Evolutionary conservation across 2,113 vertebrate species (phyloP), one percentile per base, ranked within the genome.

Genomic region (Anarrhichthys ocellatus): DNA sequence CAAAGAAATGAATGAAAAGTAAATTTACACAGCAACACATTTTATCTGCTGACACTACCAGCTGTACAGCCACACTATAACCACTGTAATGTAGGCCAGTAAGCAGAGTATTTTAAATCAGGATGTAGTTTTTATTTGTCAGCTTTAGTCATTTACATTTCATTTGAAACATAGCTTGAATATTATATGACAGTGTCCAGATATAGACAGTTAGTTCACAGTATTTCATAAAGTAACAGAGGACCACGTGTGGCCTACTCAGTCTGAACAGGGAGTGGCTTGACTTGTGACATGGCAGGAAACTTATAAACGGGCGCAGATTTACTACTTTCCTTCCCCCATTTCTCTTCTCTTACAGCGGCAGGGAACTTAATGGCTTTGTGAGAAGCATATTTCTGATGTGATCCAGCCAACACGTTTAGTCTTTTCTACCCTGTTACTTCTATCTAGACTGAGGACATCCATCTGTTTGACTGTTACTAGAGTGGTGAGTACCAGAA

Each of bases 401-500:
- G 6, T 38, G 22, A 78, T 80, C 15, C 59, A 58, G 11, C 17
- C 22, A 46, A 5, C 52, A 52, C 14, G 9, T 71, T 76, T 73
- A 0, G 42, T 52, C 29, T 15, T 83, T 32, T 59, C 4, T 24
- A 29, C 11, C 9, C 69, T 32, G 20, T 38, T 67, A 34, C 50
- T 36, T 64, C 66, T 81, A 58, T 61, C 36, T 29, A 67, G 38
- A 78, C 80, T 32, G 48, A 70, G 73, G 73, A 78, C 24, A 29
- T 66, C 73, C 17, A 22, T 84, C 42, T 4, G 62, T 62, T 44
- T n/a, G 65, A 46, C 54, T 36, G n/a, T 56, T 27, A 34, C 40
- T 7, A 4, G 20, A 76, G 80, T 69, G 82, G 90, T 91, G 73
- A 91, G 89, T 90, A 82, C 68, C 50, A 68, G 22, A 42, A 11